phyloP scores from a whole-genome alignment of 2,888 invertebrate genomes.

The Prenolepis imparis region DNA sequence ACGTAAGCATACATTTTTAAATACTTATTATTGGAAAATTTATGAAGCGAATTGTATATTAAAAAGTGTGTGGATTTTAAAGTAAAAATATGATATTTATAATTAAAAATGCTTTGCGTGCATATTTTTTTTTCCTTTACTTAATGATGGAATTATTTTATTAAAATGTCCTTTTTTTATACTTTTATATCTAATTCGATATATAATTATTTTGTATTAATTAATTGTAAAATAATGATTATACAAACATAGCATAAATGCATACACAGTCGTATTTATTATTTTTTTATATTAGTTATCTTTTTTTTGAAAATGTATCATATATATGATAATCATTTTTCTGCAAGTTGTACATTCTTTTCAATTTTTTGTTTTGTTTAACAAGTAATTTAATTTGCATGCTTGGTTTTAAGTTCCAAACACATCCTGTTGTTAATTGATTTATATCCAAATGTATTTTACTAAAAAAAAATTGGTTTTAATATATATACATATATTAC shows the following conservation, averaged over 20 bases:
- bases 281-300: neutral
- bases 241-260: neutral
- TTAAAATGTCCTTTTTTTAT: neutral
- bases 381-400: conserved; percentile 28
- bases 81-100: conserved; percentile 8
- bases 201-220: neutral
- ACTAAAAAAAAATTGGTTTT: conserved; percentile 15
- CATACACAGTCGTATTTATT: neutral
- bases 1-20: conserved; percentile 6
- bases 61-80: neutral
- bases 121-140: neutral
- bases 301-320: neutral
- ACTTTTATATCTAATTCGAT: neutral
- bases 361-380: neutral
- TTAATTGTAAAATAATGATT: neutral
- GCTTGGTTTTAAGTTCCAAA: conserved; percentile 12
- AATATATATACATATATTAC: conserved; percentile 7
- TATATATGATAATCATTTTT: conserved; percentile 5
- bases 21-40: conserved; percentile 2
- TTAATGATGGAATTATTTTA: conserved; percentile 10
- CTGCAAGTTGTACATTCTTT: conserved; percentile 20
- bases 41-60: neutral
- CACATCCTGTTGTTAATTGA: conserved; percentile 9
- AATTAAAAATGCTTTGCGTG: neutral
- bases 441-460: neutral